Evolutionary conservation across 1,140 invertebrate species (phyloP).

Genomic region (Drosophila bifasciata): DNA sequence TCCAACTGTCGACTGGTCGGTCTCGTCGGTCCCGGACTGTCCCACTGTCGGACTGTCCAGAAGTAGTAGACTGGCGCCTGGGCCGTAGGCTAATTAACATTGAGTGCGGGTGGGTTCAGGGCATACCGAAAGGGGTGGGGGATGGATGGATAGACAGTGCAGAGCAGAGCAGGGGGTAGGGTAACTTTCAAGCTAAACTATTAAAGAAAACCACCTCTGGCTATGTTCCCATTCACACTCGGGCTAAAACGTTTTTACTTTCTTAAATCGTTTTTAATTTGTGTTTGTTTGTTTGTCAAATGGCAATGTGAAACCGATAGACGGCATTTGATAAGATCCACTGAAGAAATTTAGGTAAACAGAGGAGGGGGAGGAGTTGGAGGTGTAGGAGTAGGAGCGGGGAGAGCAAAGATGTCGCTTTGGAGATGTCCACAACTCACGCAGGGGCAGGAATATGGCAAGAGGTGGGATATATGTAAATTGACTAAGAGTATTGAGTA

Average conservation of each 20-base stretch:
- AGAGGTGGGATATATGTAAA: no score
- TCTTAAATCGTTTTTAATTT: conserved; percentile 81
- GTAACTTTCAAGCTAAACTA: no score
- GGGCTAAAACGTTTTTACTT: conserved; percentile 72
- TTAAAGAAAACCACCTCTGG: no score
- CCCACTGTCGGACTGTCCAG: background rate
- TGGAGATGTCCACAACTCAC: background rate
- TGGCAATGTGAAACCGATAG: conserved; percentile 81
- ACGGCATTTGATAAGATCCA: conserved; percentile 70
- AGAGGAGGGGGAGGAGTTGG: background rate
- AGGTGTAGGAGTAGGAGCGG: no score
- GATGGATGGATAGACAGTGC: no score
- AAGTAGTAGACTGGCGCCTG: conserved; percentile 73
- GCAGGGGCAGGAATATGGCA: no score
- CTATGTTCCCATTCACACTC: conserved; percentile 76
- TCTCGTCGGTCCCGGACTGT: conserved; percentile 7
- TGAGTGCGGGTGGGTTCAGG: conserved; percentile 17
- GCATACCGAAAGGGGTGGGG: no score
- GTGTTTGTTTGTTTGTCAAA: conserved; percentile 73
- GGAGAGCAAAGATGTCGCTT: background rate
- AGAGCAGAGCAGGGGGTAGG: background rate
- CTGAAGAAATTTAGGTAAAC: conserved; percentile 2
- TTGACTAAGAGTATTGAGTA: no score
- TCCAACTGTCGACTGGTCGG: conserved; percentile 3
- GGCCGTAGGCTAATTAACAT: conserved; percentile 73